Conservation (phyloP, 2,888 invertebrate species). For the Philopedon plagiatum region DNA sequence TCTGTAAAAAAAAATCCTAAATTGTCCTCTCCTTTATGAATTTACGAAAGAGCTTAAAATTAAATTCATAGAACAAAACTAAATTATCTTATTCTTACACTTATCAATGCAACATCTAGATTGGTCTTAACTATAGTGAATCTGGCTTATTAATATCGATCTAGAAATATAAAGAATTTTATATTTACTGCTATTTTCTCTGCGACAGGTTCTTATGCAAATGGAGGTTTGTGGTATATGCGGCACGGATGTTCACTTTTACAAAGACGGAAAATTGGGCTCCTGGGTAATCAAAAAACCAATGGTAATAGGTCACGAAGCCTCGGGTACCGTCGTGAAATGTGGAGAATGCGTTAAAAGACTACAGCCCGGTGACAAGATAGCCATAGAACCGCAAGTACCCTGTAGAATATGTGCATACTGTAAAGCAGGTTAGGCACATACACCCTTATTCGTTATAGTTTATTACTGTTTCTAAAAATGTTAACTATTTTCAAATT, state of each 20-base stretch:
- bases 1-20: too few relatives aligned
- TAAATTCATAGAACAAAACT: too few relatives aligned
- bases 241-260: slow-evolving; percentile 95
- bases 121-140: too few relatives aligned
- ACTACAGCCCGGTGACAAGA: slow-evolving; percentile 83
- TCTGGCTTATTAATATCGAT: too few relatives aligned
- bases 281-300: slow-evolving; percentile 88
- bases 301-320: slow-evolving; percentile 94
- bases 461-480: too few relatives aligned
- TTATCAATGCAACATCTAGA: too few relatives aligned
- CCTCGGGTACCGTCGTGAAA: slow-evolving; percentile 84
- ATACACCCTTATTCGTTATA: background rate
- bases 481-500: too few relatives aligned
- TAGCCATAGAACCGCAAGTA: slow-evolving; percentile 94
- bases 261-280: slow-evolving; percentile 87
- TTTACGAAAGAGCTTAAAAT: too few relatives aligned
- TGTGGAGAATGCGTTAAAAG: slow-evolving; percentile 79
- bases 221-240: slow-evolving; percentile 97
- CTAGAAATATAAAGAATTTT: background rate
- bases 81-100: too few relatives aligned
- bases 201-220: slow-evolving; percentile 72
- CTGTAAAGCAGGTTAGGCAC: slow-evolving; percentile 77
- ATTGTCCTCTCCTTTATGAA: too few relatives aligned
- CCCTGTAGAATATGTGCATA: slow-evolving; percentile 86
- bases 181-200: background rate